phyloP scores from a whole-genome alignment of 2,797 vertebrate species.

The Mormyrus hasselquistii region DNA sequence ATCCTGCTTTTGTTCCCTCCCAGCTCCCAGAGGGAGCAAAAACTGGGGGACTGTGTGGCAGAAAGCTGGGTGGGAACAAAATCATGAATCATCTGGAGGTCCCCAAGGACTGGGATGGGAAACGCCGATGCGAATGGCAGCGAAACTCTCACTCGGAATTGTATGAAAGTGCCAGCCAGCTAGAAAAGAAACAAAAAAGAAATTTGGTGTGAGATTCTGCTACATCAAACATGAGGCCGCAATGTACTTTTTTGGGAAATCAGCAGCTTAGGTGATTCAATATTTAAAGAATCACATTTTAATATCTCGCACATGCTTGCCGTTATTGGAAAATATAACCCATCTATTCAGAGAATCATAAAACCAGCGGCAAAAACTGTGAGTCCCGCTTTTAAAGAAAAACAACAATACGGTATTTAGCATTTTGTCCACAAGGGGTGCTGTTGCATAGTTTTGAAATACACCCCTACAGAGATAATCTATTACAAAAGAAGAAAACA shows the following conservation, averaged over 20 bases:
- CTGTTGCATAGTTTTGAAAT: slow-evolving; percentile 1
- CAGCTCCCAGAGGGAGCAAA: background rate
- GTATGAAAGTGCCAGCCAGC: background rate
- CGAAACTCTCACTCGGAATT: background rate
- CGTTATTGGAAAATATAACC: background rate
- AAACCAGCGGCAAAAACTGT: background rate
- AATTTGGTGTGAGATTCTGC: background rate
- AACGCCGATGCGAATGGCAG: background rate
- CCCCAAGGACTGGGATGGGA: background rate
- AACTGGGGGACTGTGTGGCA: background rate
- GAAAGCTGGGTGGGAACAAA: background rate
- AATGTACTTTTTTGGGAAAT: background rate
- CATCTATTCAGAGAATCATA: background rate
- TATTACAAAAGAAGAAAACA: background rate
- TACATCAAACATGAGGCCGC: background rate
- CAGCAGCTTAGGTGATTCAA: background rate
- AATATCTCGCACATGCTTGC: background rate
- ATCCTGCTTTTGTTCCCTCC: background rate
- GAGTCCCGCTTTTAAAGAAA: background rate
- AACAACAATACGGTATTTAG: background rate
- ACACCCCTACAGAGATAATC: background rate
- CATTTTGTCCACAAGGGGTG: slow-evolving; percentile 1
- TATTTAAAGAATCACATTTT: background rate
- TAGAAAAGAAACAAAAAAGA: background rate
- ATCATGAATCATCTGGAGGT: background rate